Percentiles rank a stretch among this genome's conserved stretches.
phyloP scores from a whole-genome alignment of 2,797 vertebrate species.

The Sebastes minor region DNA sequence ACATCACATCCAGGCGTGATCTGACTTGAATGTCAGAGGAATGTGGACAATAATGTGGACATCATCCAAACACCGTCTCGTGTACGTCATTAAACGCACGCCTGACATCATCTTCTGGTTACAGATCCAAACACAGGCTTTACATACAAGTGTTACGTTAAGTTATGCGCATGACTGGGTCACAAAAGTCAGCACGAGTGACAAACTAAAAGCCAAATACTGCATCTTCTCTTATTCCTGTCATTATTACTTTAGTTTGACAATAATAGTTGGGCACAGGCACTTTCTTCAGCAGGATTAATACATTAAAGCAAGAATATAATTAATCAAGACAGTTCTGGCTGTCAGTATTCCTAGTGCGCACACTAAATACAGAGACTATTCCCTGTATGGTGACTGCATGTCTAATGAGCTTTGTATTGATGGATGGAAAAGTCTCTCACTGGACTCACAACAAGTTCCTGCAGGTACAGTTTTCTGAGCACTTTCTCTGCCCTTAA shows the following conservation, averaged over 20 bases:
- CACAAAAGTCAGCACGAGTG: not conserved
- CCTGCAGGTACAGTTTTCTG: conserved; percentile 25
- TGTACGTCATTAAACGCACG: not conserved
- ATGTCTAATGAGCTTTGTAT: conserved; percentile 36
- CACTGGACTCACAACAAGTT: conserved; percentile 41
- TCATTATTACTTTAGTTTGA: not conserved
- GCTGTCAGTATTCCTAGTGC: not conserved
- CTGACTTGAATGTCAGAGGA: conserved; percentile 2
- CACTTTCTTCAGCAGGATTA: not conserved
- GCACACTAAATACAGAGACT: conserved; percentile 9
- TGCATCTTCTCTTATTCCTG: not conserved
- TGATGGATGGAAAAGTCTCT: conserved; percentile 41
- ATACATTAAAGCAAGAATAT: not conserved
- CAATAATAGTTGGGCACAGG: not conserved
- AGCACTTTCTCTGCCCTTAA: not conserved
- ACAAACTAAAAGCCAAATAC: not conserved
- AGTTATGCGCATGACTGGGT: not conserved
- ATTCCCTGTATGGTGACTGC: conserved; percentile 9
- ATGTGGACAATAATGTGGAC: conserved; percentile 12
- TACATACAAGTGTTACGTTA: not conserved
- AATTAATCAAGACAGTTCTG: not conserved
- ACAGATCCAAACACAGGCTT: not conserved
- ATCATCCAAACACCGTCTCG: not conserved
- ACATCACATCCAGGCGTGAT: not conserved
- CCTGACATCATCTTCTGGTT: not conserved